Conservation (phyloP, 2,888 invertebrate genomes). For the Tachina fera region DNA sequence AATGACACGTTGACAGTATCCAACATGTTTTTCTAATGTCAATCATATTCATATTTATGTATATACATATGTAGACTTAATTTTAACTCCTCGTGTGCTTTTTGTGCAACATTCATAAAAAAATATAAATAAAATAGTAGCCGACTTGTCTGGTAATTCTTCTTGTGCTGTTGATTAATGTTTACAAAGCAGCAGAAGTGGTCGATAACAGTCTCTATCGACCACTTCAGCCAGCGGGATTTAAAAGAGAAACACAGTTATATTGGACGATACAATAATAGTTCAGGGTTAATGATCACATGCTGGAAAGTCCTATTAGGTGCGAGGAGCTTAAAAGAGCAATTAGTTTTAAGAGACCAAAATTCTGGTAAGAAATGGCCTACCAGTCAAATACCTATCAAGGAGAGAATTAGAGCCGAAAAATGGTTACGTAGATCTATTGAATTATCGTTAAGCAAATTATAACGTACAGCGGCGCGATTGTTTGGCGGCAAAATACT, state of each 20-base stretch:
- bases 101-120: background rate
- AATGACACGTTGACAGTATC: constrained; percentile 67
- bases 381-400: too few relatives aligned
- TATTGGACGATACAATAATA: constrained; percentile 13
- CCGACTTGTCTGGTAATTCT: constrained; percentile 48
- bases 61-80: background rate
- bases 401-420: too few relatives aligned
- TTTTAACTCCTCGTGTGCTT: background rate
- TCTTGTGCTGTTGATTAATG: constrained; percentile 45
- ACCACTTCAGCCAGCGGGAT: background rate
- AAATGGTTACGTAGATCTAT: too few relatives aligned
- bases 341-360: too few relatives aligned
- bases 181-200: background rate
- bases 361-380: too few relatives aligned
- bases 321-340: too few relatives aligned
- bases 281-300: constrained; percentile 41
- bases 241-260: constrained; percentile 9
- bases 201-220: background rate
- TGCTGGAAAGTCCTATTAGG: background rate
- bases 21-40: constrained; percentile 65
- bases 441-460: too few relatives aligned
- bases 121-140: constrained; percentile 21
- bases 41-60: constrained; percentile 44
- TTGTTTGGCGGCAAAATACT: too few relatives aligned
- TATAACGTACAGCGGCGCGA: too few relatives aligned